Percentiles rank a stretch among this genome's conserved stretches.
phyloP scores from a whole-genome alignment of 2,113 vertebrate genomes.

The Trematomus loennbergii region DNA sequence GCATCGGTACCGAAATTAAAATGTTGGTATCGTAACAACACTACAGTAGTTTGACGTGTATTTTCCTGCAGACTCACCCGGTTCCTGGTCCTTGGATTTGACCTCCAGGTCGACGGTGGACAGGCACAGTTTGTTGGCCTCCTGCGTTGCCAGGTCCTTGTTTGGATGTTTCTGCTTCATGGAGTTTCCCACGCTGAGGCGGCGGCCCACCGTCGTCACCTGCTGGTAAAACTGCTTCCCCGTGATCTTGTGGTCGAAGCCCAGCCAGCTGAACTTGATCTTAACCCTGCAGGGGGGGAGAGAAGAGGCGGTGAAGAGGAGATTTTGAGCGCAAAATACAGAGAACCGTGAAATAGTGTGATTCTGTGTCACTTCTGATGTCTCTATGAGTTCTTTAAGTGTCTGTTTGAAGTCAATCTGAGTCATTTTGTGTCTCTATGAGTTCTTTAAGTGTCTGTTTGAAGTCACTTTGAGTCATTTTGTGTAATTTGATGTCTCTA shows the following conservation, averaged over 20 bases:
- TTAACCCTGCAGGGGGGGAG: constrained; percentile 88
- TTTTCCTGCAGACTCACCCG: constrained; percentile 84
- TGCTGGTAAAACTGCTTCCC: constrained; percentile 99
- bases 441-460: too few relatives aligned
- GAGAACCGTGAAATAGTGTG: too few relatives aligned
- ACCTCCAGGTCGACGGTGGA: constrained; percentile 96
- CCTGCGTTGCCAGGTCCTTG: constrained; percentile 88
- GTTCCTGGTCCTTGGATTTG: constrained; percentile 85
- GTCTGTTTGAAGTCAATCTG: too few relatives aligned
- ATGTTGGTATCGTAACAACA: too few relatives aligned
- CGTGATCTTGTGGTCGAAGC: constrained; percentile 99
- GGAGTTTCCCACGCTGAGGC: constrained; percentile 94
- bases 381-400: too few relatives aligned
- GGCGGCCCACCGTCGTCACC: constrained; percentile 96
- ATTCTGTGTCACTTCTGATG: too few relatives aligned
- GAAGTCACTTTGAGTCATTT: too few relatives aligned
- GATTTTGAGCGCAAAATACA: too few relatives aligned
- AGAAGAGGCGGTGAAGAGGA: background rate
- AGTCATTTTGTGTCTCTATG: too few relatives aligned
- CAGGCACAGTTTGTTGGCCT: constrained; percentile 95
- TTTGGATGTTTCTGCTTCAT: constrained; percentile 86
- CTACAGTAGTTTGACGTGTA: too few relatives aligned
- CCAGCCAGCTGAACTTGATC: constrained; percentile 99
- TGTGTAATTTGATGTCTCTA: too few relatives aligned
- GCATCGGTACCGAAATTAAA: too few relatives aligned